Evolutionary conservation across 1,140 invertebrate species (phyloP), one percentile per base, ranked within the genome.

Genomic region (Bombus cullumanus): DNA sequence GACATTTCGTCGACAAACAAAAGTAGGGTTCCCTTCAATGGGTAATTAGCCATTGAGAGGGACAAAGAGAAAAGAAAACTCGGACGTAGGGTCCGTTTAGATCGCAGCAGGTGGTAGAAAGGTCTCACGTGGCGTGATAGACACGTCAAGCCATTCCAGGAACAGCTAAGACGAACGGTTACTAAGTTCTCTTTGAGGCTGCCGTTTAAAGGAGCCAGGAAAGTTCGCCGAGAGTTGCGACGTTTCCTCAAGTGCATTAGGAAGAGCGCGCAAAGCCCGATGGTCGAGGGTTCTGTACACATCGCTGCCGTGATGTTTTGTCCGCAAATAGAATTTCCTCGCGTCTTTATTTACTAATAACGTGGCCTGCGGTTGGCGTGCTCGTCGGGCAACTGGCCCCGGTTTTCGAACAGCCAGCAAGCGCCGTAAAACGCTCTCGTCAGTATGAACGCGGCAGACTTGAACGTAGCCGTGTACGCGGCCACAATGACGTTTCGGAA

Each of bases 321-420:
- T 80, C 80, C 62, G 82, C 89, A 90, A 90, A 90, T 86, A 90
- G 89, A 90, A 90, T 90, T 90, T 90, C 88, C 89, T 90, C 83
- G 89, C 86, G 88, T 90, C 89, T 90, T 90, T 90, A 90, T 90
- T 90, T 87, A 86, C 88, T 90, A 89, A 90, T 90, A 90, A 90
- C 88, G 86, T 83, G 72, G 83, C 62, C 88, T 86, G 87, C 37
- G 88, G 87, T 83, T 83, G 72, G 71, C 76, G 68, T 59, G 28
- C 57, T 69, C 80, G 75, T 43, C 9, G n/a, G 34, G 39, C 57
- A 53, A 75, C 74, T 59, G n/a, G 69, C 77, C 77, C 25, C 22
- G 28, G 22, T 84, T 79, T 41, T 43, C 76, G 53, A 64, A 79
- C 73, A 31, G 41, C 75, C 64, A 41, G 34, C 28, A 25, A 25